A percentile compares a stretch with the other conserved stretches of the same genome.
phyloP scores from a whole-genome alignment of 2,888 invertebrate species.

The Athripsodes cinereus region DNA sequence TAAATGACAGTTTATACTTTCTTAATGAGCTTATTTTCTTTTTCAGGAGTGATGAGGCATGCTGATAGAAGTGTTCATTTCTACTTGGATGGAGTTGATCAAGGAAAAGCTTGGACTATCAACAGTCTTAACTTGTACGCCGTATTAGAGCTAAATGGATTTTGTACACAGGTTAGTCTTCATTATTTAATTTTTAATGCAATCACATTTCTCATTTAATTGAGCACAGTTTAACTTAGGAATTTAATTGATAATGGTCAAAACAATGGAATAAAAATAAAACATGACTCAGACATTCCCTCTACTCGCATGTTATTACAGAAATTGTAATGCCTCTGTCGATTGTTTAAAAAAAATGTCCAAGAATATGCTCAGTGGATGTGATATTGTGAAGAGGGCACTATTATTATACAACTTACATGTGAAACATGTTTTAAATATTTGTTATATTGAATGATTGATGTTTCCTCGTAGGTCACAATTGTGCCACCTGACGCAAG shows the following conservation, averaged over 20 bases:
- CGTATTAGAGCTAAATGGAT: conserved; percentile 92
- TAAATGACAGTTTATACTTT: too few species aligned
- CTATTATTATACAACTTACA: too few species aligned
- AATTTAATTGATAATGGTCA: background rate
- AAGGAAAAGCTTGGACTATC: conserved; percentile 78
- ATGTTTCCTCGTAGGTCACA: conserved; percentile 12
- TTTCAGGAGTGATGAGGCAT: conserved; percentile 73
- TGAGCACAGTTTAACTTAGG: background rate
- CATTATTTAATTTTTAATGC: conserved; percentile 31
- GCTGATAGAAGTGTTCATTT: conserved; percentile 79
- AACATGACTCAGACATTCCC: too few species aligned
- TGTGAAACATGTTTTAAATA: too few species aligned
- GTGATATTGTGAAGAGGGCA: too few species aligned
- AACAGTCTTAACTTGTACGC: conserved; percentile 80
- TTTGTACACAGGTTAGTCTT: conserved; percentile 78
- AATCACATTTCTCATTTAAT: background rate
- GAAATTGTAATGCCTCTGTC: too few species aligned
- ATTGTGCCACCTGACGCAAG: conserved; percentile 21
- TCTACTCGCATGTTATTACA: too few species aligned
- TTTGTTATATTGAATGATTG: too few species aligned
- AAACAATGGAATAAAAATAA: too few species aligned
- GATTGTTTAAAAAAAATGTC: too few species aligned
- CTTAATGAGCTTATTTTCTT: too few species aligned
- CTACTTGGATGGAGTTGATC: conserved; percentile 79
- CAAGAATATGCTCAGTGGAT: too few species aligned